A percentile compares a stretch with the other conserved stretches of the same genome.
phyloP scores from a whole-genome alignment of 1,140 invertebrate species.

The Drosophila tropicalis region DNA sequence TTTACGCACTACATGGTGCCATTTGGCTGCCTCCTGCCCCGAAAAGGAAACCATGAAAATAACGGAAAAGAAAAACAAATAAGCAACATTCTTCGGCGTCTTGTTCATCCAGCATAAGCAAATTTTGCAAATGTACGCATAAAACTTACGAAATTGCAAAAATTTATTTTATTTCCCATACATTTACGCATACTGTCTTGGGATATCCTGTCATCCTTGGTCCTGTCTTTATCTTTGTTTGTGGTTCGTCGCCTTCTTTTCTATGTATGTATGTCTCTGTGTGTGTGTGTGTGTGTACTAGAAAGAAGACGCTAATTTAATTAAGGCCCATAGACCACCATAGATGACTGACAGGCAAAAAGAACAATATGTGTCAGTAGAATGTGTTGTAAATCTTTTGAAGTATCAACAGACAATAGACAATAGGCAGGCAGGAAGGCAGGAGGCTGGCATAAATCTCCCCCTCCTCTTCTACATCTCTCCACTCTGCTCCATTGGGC shows the following conservation, averaged over 20 bases:
- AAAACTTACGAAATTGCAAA: conserved; percentile 78
- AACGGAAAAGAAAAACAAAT: conserved; percentile 11
- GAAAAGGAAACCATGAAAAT: neutral
- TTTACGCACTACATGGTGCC: conserved; percentile 31
- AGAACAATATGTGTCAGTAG: conserved; percentile 66
- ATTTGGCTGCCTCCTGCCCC: conserved; percentile 15
- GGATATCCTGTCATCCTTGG: conserved; percentile 32
- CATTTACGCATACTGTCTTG: neutral
- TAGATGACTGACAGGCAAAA: conserved; percentile 39
- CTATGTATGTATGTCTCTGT: conserved; percentile 2
- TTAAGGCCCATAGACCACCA: conserved; percentile 63
- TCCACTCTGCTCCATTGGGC: neutral
- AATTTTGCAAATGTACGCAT: conserved; percentile 74
- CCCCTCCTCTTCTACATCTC: neutral
- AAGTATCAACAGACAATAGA: conserved; percentile 28
- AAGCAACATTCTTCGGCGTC: conserved; percentile 12
- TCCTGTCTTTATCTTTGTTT: conserved; percentile 45
- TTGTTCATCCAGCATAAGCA: conserved; percentile 56
- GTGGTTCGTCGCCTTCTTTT: conserved; percentile 57
- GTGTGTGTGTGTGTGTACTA: neutral
- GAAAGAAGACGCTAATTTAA: conserved; percentile 65
- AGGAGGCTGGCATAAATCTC: neutral
- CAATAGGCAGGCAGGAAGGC: neutral
- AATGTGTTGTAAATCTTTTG: conserved; percentile 71
- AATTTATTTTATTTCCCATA: conserved; percentile 53